Evolutionary conservation across 2,888 invertebrate species (phyloP).

Genomic region (Metalampra italica): DNA sequence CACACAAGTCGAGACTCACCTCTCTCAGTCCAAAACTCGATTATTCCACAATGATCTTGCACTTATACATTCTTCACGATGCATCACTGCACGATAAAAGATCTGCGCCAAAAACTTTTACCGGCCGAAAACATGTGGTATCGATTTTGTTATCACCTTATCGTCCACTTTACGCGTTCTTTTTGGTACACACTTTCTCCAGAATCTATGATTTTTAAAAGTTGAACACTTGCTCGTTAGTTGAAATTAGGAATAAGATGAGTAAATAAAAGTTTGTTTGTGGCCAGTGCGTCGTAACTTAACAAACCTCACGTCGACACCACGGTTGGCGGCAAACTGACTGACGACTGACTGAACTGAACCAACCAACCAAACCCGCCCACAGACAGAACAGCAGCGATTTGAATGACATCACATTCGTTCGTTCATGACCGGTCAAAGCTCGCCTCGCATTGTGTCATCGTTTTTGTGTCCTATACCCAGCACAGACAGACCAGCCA

Average conservation of each 20-base stretch:
- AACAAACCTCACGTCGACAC: slow-evolving; percentile 45
- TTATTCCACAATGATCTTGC: slow-evolving; percentile 44
- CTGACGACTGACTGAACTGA: no score
- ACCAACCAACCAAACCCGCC: no score
- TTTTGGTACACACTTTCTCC: slow-evolving; percentile 16
- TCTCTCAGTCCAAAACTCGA: slow-evolving; percentile 55
- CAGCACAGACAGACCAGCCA: no score
- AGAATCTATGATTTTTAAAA: background rate
- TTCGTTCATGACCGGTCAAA: slow-evolving; percentile 43
- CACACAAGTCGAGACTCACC: slow-evolving; percentile 47
- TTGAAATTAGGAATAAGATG: background rate
- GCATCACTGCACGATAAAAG: slow-evolving; percentile 56
- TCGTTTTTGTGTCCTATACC: slow-evolving; percentile 28
- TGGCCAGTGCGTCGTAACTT: slow-evolving; percentile 29
- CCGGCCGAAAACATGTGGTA: slow-evolving; percentile 36
- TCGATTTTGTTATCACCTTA: slow-evolving; percentile 51
- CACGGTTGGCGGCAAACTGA: slow-evolving; percentile 60
- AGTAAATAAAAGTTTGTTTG: slow-evolving; percentile 25
- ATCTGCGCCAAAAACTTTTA: slow-evolving; percentile 24
- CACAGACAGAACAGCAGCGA: no score
- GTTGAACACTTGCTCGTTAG: background rate
- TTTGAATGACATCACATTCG: slow-evolving; percentile 5
- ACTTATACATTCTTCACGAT: slow-evolving; percentile 41
- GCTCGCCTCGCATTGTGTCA: slow-evolving; percentile 47
- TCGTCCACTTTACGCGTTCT: slow-evolving; percentile 29